Conservation (phyloP, 1,140 invertebrate species). For the Brachionus koreanus region DNA sequence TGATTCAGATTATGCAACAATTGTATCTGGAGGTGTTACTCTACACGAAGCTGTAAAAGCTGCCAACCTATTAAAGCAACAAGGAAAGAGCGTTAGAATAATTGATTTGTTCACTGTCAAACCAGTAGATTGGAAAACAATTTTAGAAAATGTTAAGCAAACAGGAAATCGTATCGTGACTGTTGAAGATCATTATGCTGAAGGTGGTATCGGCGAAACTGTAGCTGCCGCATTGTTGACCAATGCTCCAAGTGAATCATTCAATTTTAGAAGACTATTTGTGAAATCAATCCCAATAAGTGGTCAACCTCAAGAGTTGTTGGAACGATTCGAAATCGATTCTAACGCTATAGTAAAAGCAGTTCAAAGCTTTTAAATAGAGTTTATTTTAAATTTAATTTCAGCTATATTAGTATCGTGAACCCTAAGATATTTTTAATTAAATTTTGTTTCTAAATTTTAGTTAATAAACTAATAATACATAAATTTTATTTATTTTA, state of each 20-base stretch:
- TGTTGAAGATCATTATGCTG: constrained; percentile 92
- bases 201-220: constrained; percentile 91
- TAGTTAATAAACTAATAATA: not conserved
- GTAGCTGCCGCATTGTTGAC: constrained; percentile 71
- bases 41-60: constrained; percentile 83
- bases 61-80: constrained; percentile 69
- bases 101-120: constrained; percentile 93
- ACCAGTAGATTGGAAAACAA: constrained; percentile 76
- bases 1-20: constrained; percentile 69
- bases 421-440: not conserved
- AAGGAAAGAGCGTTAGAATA: constrained; percentile 68
- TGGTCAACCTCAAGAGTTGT: constrained; percentile 46
- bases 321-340: constrained; percentile 45
- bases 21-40: constrained; percentile 89
- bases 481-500: too few species aligned
- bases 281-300: constrained; percentile 45
- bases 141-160: constrained; percentile 73
- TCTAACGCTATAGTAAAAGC: constrained; percentile 6
- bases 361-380: constrained; percentile 23
- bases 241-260: not conserved
- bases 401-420: not conserved
- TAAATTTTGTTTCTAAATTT: not conserved
- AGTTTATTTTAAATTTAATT: not conserved
- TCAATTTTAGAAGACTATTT: constrained; percentile 27
- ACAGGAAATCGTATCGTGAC: constrained; percentile 78